Base-by-base conservation (phyloP, 2,113 vertebrate species). In the Meriones unguiculatus region DNA sequence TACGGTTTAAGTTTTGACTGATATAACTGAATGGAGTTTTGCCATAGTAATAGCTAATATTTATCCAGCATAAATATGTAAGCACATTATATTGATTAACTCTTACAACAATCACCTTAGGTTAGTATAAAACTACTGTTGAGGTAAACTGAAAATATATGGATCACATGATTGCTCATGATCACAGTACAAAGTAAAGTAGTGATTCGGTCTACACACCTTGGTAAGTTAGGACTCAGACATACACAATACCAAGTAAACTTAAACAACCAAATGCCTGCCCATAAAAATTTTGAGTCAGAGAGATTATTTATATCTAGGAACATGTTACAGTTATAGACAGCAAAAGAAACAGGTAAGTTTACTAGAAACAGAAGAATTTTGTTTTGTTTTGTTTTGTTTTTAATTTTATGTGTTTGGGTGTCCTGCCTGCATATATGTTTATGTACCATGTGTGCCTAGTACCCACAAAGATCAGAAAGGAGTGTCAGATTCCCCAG, bases 31-130 rank as follows among this genome's bases (percentile, higher is more conserved):
- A 52, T 70, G 46, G 30, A 70, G 2, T 72, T 96, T 95, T 91
- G 89, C 22, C 96, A 94, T 52, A 89, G 77, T 80, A 93, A 95
- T 52, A 87, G 38, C 52, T 95, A 96, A 59, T 84, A 93, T 93
- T 97, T 88, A 91, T 11, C 89, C 78, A 94, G 20, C 30, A 96
- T 59, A 89, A 3, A 87, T 82, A 94, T 92, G 17, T 9, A 95
- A 96, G 20, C 77, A 97, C 8, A 84, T 50, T 87, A 85, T 67
- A 13, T 93, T 80, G 89, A 80, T 97, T 92, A 95, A 96, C 70
- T 62, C 69, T 96, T 70, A 4, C 6, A 94, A 85, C 38, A 78
- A 90, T 81, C 69, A 95, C 35, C 64, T 90, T 89, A 94, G n/a
- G 50, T 84, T 91, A 35, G 12, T 86, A 95, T 69, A 57, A 95